Percentiles rank a stretch among this genome's conserved stretches.
Conservation (phyloP, 2,888 invertebrate genomes). For the Drosophila meridiana region DNA sequence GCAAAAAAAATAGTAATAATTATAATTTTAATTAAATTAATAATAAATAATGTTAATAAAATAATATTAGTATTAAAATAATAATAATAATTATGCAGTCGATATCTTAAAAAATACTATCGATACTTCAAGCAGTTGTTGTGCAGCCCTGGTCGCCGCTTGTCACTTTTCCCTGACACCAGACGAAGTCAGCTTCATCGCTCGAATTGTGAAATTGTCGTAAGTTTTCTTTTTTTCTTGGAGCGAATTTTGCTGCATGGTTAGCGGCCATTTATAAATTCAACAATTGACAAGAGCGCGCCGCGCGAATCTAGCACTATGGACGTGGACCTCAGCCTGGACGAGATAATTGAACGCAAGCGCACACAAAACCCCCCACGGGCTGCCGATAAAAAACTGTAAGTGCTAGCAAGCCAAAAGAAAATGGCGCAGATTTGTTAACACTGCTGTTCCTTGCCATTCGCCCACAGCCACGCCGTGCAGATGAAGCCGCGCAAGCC, state of each 20-base stretch:
- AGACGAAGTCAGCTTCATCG: neutral
- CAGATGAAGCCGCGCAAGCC: constrained; percentile 51
- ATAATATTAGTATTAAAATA: no score
- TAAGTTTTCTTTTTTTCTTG: neutral
- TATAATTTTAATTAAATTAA: no score
- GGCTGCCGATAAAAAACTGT: constrained; percentile 56
- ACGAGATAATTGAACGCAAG: constrained; percentile 70
- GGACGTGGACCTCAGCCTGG: constrained; percentile 62
- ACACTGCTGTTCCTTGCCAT: neutral
- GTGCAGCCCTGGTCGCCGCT: constrained; percentile 24
- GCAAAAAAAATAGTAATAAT: neutral
- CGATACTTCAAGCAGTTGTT: neutral
- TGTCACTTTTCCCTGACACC: constrained; percentile 12
- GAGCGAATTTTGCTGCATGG: neutral
- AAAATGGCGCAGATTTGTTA: constrained; percentile 58
- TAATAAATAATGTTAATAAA: neutral
- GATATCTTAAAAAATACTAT: neutral
- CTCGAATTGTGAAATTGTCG: neutral
- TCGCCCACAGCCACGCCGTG: constrained; percentile 16
- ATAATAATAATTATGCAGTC: neutral
- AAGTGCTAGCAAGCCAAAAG: constrained; percentile 47
- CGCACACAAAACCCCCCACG: constrained; percentile 45
- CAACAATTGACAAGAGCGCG: constrained; percentile 1
- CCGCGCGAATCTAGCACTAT: constrained; percentile 29
- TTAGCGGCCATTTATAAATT: neutral